Evolutionary conservation across 2,113 vertebrate species (phyloP), one percentile per base, ranked within the genome.

Genomic region (Kryptolebias marmoratus): DNA sequence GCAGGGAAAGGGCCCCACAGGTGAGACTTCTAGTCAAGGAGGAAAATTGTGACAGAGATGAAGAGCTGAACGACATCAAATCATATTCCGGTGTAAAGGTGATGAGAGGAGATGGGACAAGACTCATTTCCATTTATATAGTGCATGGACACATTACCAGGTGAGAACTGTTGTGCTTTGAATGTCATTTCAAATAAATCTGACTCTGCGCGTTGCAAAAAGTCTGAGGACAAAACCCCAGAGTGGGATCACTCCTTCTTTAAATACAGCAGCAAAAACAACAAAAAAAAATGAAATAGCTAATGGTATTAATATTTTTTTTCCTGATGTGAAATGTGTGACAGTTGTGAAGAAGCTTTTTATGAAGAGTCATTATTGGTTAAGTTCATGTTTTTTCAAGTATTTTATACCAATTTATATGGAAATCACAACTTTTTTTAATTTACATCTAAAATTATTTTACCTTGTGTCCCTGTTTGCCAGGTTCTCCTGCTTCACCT

Each of bases 391-490:
- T 53, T n/a, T 5, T 16, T 27, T 22, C 2, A 52, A 22, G 6
- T 53, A 11, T 22, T 9, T 27, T 22, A 11, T 53, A n/a, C 4
- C 1, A 2, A 11, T n/a, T 53, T 53, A 27, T 53, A 1, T 2
- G 16, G 27, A 49, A 16, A 16, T 6, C 6, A 5, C 3, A 48
- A 48, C 12, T 49, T 11, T 52, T 22, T 22, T 52, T 22, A 11
- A 5, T 22, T 22, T n/a, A 1, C 2, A 0, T 18, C 9, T 53
- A 9, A 42, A 42, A 42, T 22, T 11, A 36, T 47, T 44, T 42
- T 96, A 98, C 98, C 96, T 98, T 98, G 89, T 98, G 96, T 39
- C 97, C 97, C 93, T 99, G 97, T 92, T 95, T 98, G 82, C 98
- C 98, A 63, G 98, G 98, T 86, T 98, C 97, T 60, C 98, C 98